phyloP scores from a whole-genome alignment of 2,113 vertebrate genomes.

The Nipponia nippon region DNA sequence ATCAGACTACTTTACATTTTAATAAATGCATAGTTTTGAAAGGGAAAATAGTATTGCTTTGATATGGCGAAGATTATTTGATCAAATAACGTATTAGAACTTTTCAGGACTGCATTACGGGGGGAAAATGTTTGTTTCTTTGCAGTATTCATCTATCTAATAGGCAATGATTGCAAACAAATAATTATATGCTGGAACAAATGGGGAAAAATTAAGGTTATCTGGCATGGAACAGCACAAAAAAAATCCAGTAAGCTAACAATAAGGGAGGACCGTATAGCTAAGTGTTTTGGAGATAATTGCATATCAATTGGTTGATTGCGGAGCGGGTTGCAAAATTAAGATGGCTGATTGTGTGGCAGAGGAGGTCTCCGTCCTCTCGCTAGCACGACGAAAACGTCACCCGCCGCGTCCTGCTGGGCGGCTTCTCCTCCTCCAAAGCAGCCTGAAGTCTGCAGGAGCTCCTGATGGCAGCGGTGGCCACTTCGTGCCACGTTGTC shows the following conservation, averaged over 20 bases:
- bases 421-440: neutral
- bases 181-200: slow-evolving; percentile 70
- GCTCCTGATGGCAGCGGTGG: neutral
- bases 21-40: slow-evolving; percentile 69
- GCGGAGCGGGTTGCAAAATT: slow-evolving; percentile 24
- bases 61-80: slow-evolving; percentile 71
- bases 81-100: slow-evolving; percentile 70
- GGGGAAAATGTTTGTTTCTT: slow-evolving; percentile 27
- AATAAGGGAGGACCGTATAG: neutral
- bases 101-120: slow-evolving; percentile 49
- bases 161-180: slow-evolving; percentile 72
- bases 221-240: slow-evolving; percentile 54
- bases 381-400: neutral
- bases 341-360: slow-evolving; percentile 23
- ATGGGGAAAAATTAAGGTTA: slow-evolving; percentile 66
- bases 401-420: neutral
- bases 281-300: slow-evolving; percentile 32
- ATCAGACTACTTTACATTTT: slow-evolving; percentile 73
- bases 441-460: neutral
- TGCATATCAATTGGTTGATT: slow-evolving; percentile 61
- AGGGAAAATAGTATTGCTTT: slow-evolving; percentile 66
- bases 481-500: neutral
- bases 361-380: slow-evolving; percentile 5
- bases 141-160: slow-evolving; percentile 52
- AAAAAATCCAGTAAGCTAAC: neutral